phyloP scores from a whole-genome alignment of 2,888 invertebrate species.

The Leucozona laternaria region DNA sequence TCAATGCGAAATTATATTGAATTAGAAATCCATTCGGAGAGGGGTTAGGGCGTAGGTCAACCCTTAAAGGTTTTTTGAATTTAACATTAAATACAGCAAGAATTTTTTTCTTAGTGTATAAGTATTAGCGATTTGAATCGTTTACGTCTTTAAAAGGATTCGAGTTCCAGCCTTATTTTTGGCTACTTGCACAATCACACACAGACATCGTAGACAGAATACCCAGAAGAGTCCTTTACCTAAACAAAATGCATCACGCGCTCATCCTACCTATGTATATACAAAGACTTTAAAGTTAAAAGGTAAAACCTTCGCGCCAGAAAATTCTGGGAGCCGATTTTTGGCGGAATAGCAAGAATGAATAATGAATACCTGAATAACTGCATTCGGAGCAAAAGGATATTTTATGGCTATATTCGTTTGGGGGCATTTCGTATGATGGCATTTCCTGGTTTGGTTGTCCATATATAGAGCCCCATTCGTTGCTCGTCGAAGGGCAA shows the following conservation, averaged over 20 bases:
- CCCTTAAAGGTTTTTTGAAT: too few species aligned
- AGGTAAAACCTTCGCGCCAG: slow-evolving; percentile 50
- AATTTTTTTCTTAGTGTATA: background rate
- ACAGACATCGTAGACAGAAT: slow-evolving; percentile 14
- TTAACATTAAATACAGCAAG: too few species aligned
- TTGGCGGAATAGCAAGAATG: slow-evolving; percentile 61
- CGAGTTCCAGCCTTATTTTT: slow-evolving; percentile 15
- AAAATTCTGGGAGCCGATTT: slow-evolving; percentile 51
- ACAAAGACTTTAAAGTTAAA: slow-evolving; percentile 3
- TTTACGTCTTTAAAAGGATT: slow-evolving; percentile 43
- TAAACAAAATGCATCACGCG: slow-evolving; percentile 33
- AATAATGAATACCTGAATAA: slow-evolving; percentile 73
- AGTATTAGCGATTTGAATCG: background rate
- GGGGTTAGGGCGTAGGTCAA: too few species aligned
- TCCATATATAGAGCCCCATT: slow-evolving; percentile 7
- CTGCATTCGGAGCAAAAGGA: slow-evolving; percentile 58
- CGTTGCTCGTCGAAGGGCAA: background rate
- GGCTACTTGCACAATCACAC: background rate
- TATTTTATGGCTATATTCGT: slow-evolving; percentile 44
- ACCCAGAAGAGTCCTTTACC: background rate
- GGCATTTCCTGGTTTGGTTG: slow-evolving; percentile 59
- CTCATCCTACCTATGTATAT: background rate
- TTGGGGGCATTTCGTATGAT: slow-evolving; percentile 48
- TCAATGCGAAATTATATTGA: too few species aligned
- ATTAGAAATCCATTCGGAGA: too few species aligned